A percentile compares a stretch with the other conserved stretches of the same genome.
Conservation (phyloP, 2,113 vertebrate species). For the Noturus placidus region DNA sequence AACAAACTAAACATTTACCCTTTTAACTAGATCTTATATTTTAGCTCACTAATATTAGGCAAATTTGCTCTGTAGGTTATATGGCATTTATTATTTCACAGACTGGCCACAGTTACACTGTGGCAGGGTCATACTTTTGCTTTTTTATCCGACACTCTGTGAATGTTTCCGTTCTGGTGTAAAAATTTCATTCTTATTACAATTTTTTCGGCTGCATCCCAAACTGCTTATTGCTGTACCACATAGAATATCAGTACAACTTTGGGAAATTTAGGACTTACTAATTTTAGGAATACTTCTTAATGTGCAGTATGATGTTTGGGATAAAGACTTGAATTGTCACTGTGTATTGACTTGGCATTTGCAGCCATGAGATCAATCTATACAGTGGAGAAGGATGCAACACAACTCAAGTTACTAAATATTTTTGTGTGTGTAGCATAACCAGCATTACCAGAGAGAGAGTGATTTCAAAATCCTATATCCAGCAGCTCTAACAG, state of each 20-base stretch:
- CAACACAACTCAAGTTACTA: not conserved
- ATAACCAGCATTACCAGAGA: not conserved
- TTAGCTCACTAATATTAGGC: not conserved
- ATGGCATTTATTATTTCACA: not conserved
- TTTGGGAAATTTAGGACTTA: not conserved
- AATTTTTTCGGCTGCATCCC: not conserved
- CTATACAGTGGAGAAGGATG: not conserved
- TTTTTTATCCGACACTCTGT: not conserved
- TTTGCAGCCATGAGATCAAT: not conserved
- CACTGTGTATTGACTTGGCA: slow-evolving; percentile 49
- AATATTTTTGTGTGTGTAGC: not conserved
- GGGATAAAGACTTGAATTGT: not conserved
- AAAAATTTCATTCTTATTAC: not conserved
- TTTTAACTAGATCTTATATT: not conserved
- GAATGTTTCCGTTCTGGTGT: not conserved
- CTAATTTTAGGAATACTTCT: not conserved
- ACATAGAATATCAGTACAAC: not conserved
- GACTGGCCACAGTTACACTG: not conserved
- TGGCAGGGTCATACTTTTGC: not conserved
- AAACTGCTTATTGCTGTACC: not conserved
- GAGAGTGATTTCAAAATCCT: not conserved
- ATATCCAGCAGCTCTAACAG: not conserved
- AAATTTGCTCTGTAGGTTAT: not conserved
- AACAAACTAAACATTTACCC: not conserved
- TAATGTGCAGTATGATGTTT: not conserved